Evolutionary conservation across 2,797 vertebrate species (phyloP), one percentile per base, ranked within the genome.

Genomic region (Leptoclinus maculatus): DNA sequence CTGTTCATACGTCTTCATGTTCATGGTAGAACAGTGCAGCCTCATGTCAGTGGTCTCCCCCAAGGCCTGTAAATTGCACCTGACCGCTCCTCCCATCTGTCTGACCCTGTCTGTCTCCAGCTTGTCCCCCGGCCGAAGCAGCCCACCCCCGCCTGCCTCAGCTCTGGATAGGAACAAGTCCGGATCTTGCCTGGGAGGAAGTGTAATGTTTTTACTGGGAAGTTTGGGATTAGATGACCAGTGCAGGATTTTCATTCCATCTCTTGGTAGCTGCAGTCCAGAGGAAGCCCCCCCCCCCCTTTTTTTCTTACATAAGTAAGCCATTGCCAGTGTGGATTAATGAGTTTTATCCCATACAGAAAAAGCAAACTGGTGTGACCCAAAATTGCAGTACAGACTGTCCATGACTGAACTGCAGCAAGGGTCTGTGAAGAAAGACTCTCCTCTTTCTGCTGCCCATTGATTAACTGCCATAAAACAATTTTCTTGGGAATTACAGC

Each of bases 181-280:
- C 25, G 27, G 84, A 87, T 87, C 83, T 93, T 80, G 76, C 88
- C 56, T 67, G 86, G 86, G 90, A 92, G 93, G 91, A 94, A 93
- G 88, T 76, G 83, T 73, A 93, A 93, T 92, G 89, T 93, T 94
- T 94, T 94, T 88, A 89, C 81, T 89, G 83, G 87, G 92, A 94
- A 94, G 85, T 89, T 87, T 82, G 82, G 92, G 92, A 93, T 93
- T 93, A 91, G 85, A 84, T 76, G 66, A 89, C 81, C 85, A 88
- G 73, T 83, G 87, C 82, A 78, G 86, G 91, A 92, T 90, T 92
- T 92, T 93, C 86, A 91, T 92, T 90, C 89, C 85, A 85, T 87
- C 80, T 87, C 89, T 91, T 45, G 71, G 85, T 89, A 86, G 86
- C 85, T 85, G 76, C 80, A 66, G 77, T 88, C 82, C 72, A 86